phyloP scores from a whole-genome alignment of 2,113 vertebrate species.

The Panthera uncia region DNA sequence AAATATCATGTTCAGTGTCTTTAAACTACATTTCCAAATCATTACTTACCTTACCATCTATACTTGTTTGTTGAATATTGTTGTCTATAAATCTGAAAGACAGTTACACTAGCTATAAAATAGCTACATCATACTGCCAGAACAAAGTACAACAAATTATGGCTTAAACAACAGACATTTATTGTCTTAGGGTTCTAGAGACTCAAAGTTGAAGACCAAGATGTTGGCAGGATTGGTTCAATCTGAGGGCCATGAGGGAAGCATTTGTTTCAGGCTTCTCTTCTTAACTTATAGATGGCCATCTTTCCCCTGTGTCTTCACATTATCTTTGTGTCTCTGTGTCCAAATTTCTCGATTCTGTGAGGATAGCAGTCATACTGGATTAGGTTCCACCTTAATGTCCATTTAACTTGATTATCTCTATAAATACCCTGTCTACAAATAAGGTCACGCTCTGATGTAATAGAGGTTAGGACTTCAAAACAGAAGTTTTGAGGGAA shows the following conservation, averaged over 20 bases:
- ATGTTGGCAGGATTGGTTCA: not conserved
- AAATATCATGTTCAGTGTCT: not conserved
- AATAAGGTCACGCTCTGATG: not conserved
- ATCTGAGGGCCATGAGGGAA: not conserved
- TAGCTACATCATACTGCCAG: not conserved
- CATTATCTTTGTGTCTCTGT: not conserved
- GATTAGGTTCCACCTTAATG: not conserved
- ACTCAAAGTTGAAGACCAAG: not conserved
- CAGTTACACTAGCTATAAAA: not conserved
- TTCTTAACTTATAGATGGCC: not conserved
- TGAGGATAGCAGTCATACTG: not conserved
- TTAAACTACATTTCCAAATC: constrained; percentile 8
- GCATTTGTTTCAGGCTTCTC: not conserved
- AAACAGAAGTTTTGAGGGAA: not conserved
- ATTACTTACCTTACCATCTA: not conserved
- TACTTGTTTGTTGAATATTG: not conserved
- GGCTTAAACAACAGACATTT: not conserved
- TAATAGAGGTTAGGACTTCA: not conserved
- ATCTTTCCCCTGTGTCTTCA: not conserved
- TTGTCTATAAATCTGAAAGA: not conserved
- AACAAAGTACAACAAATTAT: not conserved
- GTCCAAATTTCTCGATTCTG: not conserved
- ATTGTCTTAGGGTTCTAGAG: not conserved
- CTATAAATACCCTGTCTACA: not conserved
- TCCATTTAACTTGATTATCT: not conserved